Conservation (phyloP, 2,797 vertebrate species). For the Fratercula arctica region DNA sequence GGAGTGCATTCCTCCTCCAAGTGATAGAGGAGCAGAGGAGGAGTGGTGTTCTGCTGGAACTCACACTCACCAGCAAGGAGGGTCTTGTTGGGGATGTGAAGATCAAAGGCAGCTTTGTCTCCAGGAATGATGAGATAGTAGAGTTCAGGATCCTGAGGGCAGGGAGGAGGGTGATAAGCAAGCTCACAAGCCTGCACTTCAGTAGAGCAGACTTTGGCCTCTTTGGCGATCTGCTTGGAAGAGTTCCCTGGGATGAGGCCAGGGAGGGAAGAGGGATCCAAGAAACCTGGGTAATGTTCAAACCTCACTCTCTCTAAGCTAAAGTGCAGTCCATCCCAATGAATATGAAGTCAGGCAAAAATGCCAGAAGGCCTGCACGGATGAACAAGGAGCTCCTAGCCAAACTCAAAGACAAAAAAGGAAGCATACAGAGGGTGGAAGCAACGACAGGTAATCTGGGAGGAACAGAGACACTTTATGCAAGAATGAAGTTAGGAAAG, state of each 20-base stretch:
- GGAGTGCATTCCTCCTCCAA: background rate
- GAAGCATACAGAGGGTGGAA: background rate
- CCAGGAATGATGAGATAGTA: background rate
- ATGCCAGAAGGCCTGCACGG: rapidly evolving
- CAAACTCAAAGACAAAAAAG: background rate
- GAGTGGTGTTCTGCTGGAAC: background rate
- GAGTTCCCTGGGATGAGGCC: background rate
- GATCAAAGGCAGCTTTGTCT: background rate
- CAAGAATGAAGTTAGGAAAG: background rate
- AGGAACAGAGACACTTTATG: background rate
- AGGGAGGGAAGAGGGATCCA: background rate
- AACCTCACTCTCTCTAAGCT: background rate
- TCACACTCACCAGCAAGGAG: rapidly evolving
- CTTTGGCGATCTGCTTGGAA: background rate
- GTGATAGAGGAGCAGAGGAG: background rate
- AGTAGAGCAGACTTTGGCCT: background rate
- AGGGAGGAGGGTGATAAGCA: background rate
- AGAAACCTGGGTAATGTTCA: background rate
- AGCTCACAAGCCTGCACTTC: background rate
- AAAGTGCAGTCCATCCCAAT: background rate
- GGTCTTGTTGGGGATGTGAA: rapidly evolving
- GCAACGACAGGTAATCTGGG: background rate
- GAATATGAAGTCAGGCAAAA: background rate
- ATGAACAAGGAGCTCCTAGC: background rate
- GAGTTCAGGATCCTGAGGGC: background rate